phyloP scores from a whole-genome alignment of 2,797 vertebrate genomes.

The Gymnopithys bicolor region DNA sequence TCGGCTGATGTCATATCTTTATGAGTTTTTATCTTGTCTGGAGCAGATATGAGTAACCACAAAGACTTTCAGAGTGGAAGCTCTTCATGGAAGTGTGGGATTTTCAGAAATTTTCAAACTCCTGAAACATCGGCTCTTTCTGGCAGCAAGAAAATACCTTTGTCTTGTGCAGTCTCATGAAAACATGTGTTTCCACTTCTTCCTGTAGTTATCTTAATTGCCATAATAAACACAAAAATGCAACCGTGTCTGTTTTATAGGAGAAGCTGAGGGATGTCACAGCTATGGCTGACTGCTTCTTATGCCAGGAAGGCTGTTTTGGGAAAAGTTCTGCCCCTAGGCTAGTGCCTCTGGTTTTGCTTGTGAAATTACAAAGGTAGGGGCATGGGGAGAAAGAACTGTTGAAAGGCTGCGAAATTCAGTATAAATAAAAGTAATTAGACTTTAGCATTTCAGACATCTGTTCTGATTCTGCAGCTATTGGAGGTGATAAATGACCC shows the following conservation, averaged over 20 bases:
- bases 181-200: background rate
- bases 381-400: background rate
- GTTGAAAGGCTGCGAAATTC: background rate
- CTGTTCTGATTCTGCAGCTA: background rate
- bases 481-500: background rate
- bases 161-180: background rate
- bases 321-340: background rate
- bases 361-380: background rate
- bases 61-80: conserved; percentile 6
- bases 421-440: background rate
- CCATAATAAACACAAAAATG: background rate
- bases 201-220: background rate
- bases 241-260: background rate
- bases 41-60: conserved; percentile 31
- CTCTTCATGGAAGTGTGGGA: background rate
- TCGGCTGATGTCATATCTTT: background rate
- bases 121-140: background rate
- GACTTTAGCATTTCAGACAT: background rate
- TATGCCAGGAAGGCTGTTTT: background rate
- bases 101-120: background rate
- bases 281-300: background rate
- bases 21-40: background rate
- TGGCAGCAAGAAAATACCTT: background rate
- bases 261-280: background rate
- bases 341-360: background rate